These are phyloP conservation scores for Gorsachius magnificus DNA, from an alignment of 2,797 vertebrate genomes.

Conservation along the genomic window DNA sequence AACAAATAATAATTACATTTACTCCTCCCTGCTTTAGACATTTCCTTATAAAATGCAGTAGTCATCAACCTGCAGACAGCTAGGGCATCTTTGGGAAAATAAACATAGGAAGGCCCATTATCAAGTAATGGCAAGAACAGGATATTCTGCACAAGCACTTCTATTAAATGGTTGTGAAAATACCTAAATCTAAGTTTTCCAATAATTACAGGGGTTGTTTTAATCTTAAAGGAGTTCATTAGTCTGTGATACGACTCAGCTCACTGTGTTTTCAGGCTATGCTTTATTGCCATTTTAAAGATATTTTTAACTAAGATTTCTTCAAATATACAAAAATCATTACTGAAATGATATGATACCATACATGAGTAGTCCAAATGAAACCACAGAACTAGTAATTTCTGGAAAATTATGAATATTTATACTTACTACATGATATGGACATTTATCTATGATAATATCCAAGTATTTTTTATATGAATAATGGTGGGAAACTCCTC, in stretches of 20 bases:
- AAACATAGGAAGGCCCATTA: neutral
- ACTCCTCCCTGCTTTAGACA: neutral
- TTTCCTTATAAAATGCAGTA: neutral
- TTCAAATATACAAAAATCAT: neutral
- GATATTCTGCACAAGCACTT: neutral
- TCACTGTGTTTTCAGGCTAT: neutral
- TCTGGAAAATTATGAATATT: neutral
- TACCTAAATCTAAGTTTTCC: neutral
- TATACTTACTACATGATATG: neutral
- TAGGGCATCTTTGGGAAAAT: neutral
- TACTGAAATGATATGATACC: neutral
- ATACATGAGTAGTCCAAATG: neutral
- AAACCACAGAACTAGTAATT: neutral
- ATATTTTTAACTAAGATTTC: neutral
- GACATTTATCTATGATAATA: neutral
- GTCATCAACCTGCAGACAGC: neutral
- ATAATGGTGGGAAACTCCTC: neutral
- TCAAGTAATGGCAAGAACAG: neutral
- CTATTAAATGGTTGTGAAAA: neutral
- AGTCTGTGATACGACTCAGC: neutral
- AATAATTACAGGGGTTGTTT: neutral
- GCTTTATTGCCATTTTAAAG: neutral
- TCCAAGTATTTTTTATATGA: neutral
- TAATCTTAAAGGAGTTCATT: neutral
- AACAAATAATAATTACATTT: neutral